Conservation (phyloP, 2,113 vertebrate genomes). For the Notechis scutatus region DNA sequence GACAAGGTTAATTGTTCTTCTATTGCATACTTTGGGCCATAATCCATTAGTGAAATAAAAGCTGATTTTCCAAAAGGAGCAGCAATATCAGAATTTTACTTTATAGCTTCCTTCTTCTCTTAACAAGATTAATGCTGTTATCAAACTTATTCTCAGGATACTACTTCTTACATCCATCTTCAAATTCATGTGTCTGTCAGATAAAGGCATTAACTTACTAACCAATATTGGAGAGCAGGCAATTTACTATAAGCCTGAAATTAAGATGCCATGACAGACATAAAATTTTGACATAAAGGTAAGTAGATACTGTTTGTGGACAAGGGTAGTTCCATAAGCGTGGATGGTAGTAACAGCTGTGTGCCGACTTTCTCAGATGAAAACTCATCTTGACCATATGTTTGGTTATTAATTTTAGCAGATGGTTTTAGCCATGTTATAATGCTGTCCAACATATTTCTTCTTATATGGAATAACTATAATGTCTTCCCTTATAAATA, state of each 20-base stretch:
- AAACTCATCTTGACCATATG: background rate
- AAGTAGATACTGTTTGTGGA: background rate
- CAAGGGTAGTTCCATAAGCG: background rate
- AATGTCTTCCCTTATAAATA: background rate
- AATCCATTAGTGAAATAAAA: slow-evolving; percentile 5
- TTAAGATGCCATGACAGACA: slow-evolving; percentile 27
- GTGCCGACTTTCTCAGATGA: background rate
- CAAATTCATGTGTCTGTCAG: slow-evolving; percentile 44
- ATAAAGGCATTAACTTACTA: slow-evolving; percentile 53
- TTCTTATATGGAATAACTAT: background rate
- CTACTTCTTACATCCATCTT: slow-evolving; percentile 55
- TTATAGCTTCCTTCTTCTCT: slow-evolving; percentile 24
- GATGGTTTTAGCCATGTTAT: background rate
- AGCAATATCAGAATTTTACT: background rate
- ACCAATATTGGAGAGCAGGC: slow-evolving; percentile 52
- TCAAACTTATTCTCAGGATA: slow-evolving; percentile 48
- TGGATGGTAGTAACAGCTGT: background rate
- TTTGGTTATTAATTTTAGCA: background rate
- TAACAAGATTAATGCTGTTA: slow-evolving; percentile 52
- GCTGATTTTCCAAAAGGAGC: background rate
- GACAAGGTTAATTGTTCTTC: background rate
- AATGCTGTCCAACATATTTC: background rate
- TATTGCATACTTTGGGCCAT: background rate
- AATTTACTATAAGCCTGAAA: slow-evolving; percentile 53
- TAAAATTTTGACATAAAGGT: slow-evolving; percentile 22